Base-by-base conservation (phyloP, 1,140 invertebrate genomes). In the Metopolophium dirhodum region DNA sequence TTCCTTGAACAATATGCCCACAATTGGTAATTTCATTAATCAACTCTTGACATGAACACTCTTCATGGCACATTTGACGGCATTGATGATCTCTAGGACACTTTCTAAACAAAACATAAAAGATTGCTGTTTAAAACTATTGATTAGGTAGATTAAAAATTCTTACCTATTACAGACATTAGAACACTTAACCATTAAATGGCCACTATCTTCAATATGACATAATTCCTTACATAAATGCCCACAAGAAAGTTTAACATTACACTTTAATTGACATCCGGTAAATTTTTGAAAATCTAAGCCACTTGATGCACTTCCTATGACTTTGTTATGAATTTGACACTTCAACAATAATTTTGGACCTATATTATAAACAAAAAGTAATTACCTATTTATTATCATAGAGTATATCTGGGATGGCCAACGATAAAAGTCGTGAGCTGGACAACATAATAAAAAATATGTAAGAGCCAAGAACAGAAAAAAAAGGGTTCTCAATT, bases 161-260 rank as follows among this genome's bases (percentile, higher is more conserved):
- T 47, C 23, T 91, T 14, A 91, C 90, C n/a, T 91, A 37, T 30
- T 22, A 83, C 68, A 91, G 7, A 95, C 93, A 94, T 95, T 94
- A 86, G 92, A 93, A 94, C 96, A 96, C 93, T 94, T 95, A 54
- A 95, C 95, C 14, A 93, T 54, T 7, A 88, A 54, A 94, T 97
- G 96, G 9, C 95, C 94, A 23, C 94, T 94, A 94, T 96, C 95
- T 57, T 95, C 95, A 9, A 95, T 94, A 94, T 96, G 96, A 93
- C 96, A 96, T 22, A 96, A 92, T 45, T 95, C 95, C 35, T 95
- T 95, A 94, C 96, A 97, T n/a, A 91, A 93, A 94, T 97, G 96
- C 4, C 95, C 95, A 94, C 96, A 97, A 2, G 85, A 91, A 47
- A 96, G 94, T 49, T 88, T 93, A 91, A 88, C 94, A 89, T 94